These are phyloP conservation scores for Philopedon plagiatum DNA, from an alignment of 2,888 invertebrate genomes.

Conservation along the genomic window DNA sequence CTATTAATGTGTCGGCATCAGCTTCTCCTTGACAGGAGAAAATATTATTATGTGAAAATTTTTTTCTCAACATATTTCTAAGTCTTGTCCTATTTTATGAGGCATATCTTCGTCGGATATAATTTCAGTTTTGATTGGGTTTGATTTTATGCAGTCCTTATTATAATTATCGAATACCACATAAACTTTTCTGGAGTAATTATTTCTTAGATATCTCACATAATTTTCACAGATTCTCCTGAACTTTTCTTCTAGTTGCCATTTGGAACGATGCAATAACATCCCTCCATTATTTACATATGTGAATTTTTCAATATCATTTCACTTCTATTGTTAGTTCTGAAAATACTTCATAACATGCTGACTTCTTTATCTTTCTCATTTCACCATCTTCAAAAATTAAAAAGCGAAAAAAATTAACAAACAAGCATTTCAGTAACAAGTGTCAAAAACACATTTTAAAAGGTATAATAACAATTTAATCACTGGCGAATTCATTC, in stretches of 20 bases:
- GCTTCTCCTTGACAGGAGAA: not conserved
- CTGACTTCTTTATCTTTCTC: no score
- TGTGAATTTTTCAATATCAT: not conserved
- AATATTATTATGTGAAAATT: not conserved
- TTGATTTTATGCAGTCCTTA: constrained; percentile 4
- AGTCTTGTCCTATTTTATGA: not conserved
- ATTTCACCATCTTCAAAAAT: no score
- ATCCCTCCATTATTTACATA: constrained; percentile 18
- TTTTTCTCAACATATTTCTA: not conserved
- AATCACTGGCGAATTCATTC: no score
- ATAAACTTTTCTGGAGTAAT: not conserved
- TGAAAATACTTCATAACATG: no score
- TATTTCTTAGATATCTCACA: not conserved
- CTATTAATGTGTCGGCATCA: not conserved
- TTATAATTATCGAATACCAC: constrained; percentile 3
- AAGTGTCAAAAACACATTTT: no score
- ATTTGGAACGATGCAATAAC: constrained; percentile 18
- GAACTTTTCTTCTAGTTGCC: no score
- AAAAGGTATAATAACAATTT: no score
- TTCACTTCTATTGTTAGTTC: not conserved
- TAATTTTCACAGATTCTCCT: not conserved
- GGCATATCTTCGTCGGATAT: no score
- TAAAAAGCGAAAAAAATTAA: no score
- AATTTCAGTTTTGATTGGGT: not conserved
- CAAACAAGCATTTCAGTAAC: no score